A percentile compares a stretch with the other conserved stretches of the same genome.
These are phyloP conservation scores for Reinhardtius hippoglossoides DNA, from an alignment of 2,113 vertebrate genomes.

Conservation along the genomic window DNA sequence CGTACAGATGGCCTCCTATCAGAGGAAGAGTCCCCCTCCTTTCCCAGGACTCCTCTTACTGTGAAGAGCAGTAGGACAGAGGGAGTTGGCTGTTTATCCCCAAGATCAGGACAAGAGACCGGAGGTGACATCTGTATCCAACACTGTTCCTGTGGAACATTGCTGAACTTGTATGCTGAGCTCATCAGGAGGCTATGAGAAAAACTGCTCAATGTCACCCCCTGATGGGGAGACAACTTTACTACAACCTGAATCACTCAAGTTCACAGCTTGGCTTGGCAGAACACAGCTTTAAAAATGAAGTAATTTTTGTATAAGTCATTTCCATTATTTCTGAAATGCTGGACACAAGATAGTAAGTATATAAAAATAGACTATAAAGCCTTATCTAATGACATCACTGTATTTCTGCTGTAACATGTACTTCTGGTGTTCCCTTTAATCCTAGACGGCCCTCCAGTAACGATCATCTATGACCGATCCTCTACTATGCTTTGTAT, in stretches of 20 bases:
- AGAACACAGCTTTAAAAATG: background rate
- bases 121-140: slow-evolving; percentile 60
- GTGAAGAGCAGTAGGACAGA: slow-evolving; percentile 15
- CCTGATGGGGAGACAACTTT: slow-evolving; percentile 49
- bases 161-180: slow-evolving; percentile 38
- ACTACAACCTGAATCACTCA: slow-evolving; percentile 29
- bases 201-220: slow-evolving; percentile 19
- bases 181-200: slow-evolving; percentile 23
- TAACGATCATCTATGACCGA: background rate
- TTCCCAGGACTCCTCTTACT: slow-evolving; percentile 31
- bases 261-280: background rate
- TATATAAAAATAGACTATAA: background rate
- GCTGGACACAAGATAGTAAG: background rate
- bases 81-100: slow-evolving; percentile 19
- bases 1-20: slow-evolving; percentile 47
- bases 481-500: background rate
- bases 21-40: slow-evolving; percentile 52
- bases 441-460: background rate
- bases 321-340: slow-evolving; percentile 3
- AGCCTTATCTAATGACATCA: background rate
- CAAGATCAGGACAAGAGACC: slow-evolving; percentile 32
- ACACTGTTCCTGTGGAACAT: slow-evolving; percentile 30
- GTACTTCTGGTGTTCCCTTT: background rate
- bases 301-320: background rate
- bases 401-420: background rate